Percentiles rank a stretch among this genome's conserved stretches.
Conservation (phyloP, 1,140 invertebrate genomes). For the Steinernema feltiae region DNA sequence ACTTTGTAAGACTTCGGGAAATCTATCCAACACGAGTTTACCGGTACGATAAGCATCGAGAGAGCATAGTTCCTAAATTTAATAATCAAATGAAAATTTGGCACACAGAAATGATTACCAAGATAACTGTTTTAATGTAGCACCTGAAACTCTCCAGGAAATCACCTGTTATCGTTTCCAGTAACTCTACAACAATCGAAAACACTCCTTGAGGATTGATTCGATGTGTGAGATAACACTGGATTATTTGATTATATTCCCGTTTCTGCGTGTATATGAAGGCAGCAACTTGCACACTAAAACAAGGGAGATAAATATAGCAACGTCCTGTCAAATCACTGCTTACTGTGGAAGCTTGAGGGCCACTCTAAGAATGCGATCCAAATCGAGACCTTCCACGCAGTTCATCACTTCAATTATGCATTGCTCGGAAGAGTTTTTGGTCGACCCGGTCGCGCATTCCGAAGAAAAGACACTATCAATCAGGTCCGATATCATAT, state of each 20-base stretch:
- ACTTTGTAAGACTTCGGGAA: conserved; percentile 18
- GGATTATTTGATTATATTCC: conserved; percentile 38
- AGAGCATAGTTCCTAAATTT: conserved; percentile 22
- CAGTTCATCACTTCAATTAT: conserved; percentile 12
- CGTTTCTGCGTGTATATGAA: conserved; percentile 39
- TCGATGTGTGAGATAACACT: conserved; percentile 35
- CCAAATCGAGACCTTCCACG: conserved; percentile 20
- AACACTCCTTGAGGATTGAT: conserved; percentile 31
- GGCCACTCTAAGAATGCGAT: conserved; percentile 19
- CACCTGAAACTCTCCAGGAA: conserved; percentile 16
- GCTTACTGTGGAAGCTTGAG: conserved; percentile 25
- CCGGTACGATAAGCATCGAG: conserved; percentile 27
- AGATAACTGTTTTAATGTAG: conserved; percentile 15
- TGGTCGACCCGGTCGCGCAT: not conserved
- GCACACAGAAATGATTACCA: conserved; percentile 22
- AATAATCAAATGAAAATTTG: not conserved
- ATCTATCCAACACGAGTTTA: conserved; percentile 32
- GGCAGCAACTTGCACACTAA: conserved; percentile 40
- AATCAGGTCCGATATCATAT: conserved; percentile 7
- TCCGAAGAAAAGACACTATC: conserved; percentile 10
- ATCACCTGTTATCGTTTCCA: conserved; percentile 26
- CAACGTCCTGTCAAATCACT: conserved; percentile 28
- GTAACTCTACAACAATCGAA: conserved; percentile 24
- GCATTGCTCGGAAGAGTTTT: not conserved
- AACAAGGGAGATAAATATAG: conserved; percentile 15